phyloP scores from a whole-genome alignment of 2,888 invertebrate species.

The Megaustenia siamemsis region DNA sequence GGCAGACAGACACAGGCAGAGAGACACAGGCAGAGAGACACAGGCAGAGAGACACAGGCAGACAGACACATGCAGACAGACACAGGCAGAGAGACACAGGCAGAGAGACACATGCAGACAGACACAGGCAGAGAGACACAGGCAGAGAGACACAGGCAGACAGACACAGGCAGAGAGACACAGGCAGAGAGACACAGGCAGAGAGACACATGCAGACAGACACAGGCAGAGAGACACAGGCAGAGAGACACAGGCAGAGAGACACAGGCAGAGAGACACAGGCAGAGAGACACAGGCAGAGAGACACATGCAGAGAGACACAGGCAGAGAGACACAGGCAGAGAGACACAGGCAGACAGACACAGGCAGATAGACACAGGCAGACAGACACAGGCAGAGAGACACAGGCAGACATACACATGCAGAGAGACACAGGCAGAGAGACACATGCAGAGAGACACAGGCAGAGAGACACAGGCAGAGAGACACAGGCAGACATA shows the following conservation, averaged over 20 bases:
- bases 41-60: background rate
- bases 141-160: background rate
- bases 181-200: background rate
- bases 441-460: background rate
- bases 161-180: background rate
- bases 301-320: background rate
- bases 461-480: background rate
- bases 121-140: background rate
- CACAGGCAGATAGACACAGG: background rate
- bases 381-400: background rate
- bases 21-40: conserved; percentile 17
- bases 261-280: background rate
- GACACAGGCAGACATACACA: background rate
- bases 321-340: conserved; percentile 24
- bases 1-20: background rate
- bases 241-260: conserved; percentile 22
- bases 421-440: background rate
- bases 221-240: conserved; percentile 16
- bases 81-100: background rate
- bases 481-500: background rate
- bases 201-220: background rate
- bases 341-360: background rate
- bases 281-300: background rate
- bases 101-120: background rate
- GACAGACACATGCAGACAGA: background rate